phyloP scores from a whole-genome alignment of 1,140 invertebrate species.

The Bombus fervidus region DNA sequence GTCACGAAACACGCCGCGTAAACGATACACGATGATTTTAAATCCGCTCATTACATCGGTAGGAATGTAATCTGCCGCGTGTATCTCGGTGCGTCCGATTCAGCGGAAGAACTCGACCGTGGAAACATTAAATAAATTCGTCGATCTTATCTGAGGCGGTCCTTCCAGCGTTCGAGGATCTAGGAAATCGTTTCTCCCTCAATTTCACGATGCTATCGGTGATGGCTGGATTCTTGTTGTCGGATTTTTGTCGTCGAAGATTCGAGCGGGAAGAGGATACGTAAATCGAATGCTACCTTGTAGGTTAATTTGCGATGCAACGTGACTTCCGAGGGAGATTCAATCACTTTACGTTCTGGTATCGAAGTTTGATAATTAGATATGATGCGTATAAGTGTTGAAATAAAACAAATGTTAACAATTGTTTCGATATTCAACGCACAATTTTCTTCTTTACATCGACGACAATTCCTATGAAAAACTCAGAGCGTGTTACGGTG shows the following conservation, averaged over 20 bases:
- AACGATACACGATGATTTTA: slow-evolving; percentile 53
- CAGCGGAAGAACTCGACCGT: slow-evolving; percentile 46
- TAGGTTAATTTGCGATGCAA: neutral
- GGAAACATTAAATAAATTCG: slow-evolving; percentile 47
- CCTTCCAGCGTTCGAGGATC: slow-evolving; percentile 15
- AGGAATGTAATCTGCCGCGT: slow-evolving; percentile 45
- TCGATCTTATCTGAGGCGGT: slow-evolving; percentile 37
- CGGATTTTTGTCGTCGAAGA: no score
- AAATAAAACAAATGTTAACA: no score
- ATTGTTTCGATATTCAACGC: no score
- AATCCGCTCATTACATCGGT: slow-evolving; percentile 50
- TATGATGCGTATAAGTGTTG: no score
- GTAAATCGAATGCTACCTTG: neutral
- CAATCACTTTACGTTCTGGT: neutral
- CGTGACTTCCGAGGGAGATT: neutral
- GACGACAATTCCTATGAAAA: no score
- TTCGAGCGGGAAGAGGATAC: no score
- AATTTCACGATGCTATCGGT: slow-evolving; percentile 21
- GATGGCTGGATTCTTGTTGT: neutral
- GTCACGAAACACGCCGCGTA: slow-evolving; percentile 38
- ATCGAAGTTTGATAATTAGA: no score
- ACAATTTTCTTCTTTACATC: no score
- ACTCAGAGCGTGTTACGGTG: no score
- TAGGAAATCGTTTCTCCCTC: slow-evolving; percentile 35
- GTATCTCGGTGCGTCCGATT: slow-evolving; percentile 43